Evolutionary conservation across 2,113 vertebrate species (phyloP), one percentile per base, ranked within the genome.

Genomic region (Ophiodon elongatus): DNA sequence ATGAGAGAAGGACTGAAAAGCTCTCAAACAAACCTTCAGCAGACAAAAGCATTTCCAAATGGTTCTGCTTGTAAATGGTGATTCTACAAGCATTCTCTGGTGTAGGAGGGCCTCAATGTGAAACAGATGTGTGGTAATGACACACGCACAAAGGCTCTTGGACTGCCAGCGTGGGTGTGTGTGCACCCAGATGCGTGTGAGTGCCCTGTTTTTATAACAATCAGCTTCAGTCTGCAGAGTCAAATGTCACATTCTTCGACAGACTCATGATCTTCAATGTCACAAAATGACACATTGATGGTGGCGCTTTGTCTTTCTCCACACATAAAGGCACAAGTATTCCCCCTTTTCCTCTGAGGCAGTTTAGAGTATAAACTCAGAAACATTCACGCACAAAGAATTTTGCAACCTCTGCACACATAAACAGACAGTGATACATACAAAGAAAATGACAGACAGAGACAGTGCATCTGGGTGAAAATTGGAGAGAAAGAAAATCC

Each of bases 81-180:
- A 70, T 71, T 82, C 75, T 73, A 37, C 73, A 80, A 43, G 84
- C 70, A 77, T 81, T 56, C 72, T 35, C 14, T 52, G 37, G 73
- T 78, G 85, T 84, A 79, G 73, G 83, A 85, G 80, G 88, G 31
- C 54, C 64, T 52, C 82, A 85, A 94, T 93, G 85, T 72, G 87
- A 94, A 95, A 88, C 94, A 95, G 92, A 95, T 95, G 94, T 93
- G 88, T 77, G 75, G 77, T 72, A 74, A 81, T 50, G 27, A 73
- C 52, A 75, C 70, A 71, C 70, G 70, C 60, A 76, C 83, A 80
- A 89, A 81, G 29, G 76, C 73, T 82, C 76, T 37, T 7, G 41
- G 68, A 67, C 79, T 85, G 56, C 76, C 82, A 79, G 66, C 27
- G 23, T 64, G 77, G n/a, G 59, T 21, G 82, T 60, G 70, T 68